Conservation (phyloP, 2,888 invertebrate species). For the Nymphalis urticae region DNA sequence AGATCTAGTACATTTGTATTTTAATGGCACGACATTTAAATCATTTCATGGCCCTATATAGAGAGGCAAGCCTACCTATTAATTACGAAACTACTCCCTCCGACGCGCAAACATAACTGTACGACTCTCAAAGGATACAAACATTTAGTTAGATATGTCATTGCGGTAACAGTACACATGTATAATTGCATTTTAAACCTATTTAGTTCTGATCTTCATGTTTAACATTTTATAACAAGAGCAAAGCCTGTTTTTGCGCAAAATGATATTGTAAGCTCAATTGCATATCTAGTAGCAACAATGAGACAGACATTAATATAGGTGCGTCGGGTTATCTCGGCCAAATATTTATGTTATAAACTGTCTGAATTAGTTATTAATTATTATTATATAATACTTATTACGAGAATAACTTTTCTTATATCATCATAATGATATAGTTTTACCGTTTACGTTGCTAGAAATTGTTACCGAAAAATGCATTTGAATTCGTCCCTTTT, state of each 20-base stretch:
- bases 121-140: constrained; percentile 71
- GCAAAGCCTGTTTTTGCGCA: constrained; percentile 60
- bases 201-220: constrained; percentile 62
- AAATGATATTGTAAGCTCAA: constrained; percentile 64
- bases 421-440: too few relatives aligned
- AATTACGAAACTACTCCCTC: constrained; percentile 70
- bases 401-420: too few relatives aligned
- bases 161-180: constrained; percentile 72
- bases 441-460: too few relatives aligned
- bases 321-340: constrained; percentile 37
- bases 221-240: constrained; percentile 64
- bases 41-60: constrained; percentile 63
- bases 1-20: constrained; percentile 37
- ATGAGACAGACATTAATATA: constrained; percentile 42
- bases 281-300: constrained; percentile 38
- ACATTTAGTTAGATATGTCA: constrained; percentile 75
- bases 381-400: too few relatives aligned
- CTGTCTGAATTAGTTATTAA: not conserved
- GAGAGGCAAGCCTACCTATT: constrained; percentile 55
- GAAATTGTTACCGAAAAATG: too few relatives aligned
- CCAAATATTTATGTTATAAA: constrained; percentile 62
- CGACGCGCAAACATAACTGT: constrained; percentile 65
- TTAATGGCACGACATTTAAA: constrained; percentile 55
- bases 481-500: too few relatives aligned
- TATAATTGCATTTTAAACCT: constrained; percentile 70